Conservation (phyloP, 1,140 invertebrate species). For the Pinna nobilis region DNA sequence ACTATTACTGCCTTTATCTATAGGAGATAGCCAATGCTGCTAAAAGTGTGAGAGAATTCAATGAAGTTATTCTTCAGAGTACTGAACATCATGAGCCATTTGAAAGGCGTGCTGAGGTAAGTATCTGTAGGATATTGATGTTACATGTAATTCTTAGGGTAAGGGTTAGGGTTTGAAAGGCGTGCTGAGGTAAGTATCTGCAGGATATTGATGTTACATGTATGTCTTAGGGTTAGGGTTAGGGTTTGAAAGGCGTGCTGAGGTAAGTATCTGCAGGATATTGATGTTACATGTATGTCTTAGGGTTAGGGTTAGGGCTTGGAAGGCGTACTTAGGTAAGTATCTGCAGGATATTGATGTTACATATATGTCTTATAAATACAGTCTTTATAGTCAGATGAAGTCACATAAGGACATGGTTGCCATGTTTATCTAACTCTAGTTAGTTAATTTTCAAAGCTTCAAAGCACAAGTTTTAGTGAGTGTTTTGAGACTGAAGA, state of each 20-base stretch:
- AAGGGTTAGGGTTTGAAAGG: background rate
- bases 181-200: conserved; percentile 40
- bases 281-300: background rate
- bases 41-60: conserved; percentile 57
- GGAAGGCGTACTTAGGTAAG: conserved; percentile 37
- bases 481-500: no score
- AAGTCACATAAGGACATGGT: no score
- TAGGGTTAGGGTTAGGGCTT: background rate
- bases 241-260: background rate
- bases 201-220: no score
- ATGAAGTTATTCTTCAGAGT: conserved; percentile 52
- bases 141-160: background rate
- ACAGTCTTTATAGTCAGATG: no score
- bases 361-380: background rate
- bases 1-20: background rate
- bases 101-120: conserved; percentile 64
- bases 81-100: conserved; percentile 51
- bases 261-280: conserved; percentile 46
- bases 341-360: no score
- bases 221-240: background rate
- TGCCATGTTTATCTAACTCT: no score
- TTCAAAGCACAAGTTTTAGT: no score
- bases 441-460: no score
- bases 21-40: conserved; percentile 52
- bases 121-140: no score